phyloP scores from a whole-genome alignment of 2,888 invertebrate genomes.

The Lasiommata megera region DNA sequence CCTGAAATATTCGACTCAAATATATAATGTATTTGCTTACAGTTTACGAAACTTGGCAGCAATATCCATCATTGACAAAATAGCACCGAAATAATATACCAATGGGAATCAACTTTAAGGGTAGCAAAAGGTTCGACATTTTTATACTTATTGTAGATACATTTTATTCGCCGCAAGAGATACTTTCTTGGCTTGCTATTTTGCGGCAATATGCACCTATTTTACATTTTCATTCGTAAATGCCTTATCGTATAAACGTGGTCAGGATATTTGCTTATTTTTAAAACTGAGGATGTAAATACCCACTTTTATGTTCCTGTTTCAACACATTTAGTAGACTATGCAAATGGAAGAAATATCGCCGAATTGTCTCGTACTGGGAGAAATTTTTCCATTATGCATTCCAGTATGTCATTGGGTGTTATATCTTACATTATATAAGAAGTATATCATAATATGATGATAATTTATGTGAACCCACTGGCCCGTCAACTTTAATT shows the following conservation, averaged over 20 bases:
- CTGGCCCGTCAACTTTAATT: too few relatives aligned
- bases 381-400: not conserved
- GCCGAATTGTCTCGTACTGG: not conserved
- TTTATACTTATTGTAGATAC: not conserved
- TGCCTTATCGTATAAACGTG: not conserved
- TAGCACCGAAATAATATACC: conserved; percentile 1
- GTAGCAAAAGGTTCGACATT: not conserved
- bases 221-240: not conserved
- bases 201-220: not conserved
- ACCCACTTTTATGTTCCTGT: conserved; percentile 1
- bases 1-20: not conserved
- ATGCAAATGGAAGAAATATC: not conserved
- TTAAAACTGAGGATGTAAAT: too few relatives aligned
- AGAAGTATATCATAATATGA: too few relatives aligned
- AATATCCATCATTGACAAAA: conserved; percentile 15
- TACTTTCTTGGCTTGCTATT: not conserved
- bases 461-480: too few relatives aligned
- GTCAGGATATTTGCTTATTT: not conserved
- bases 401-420: too few relatives aligned
- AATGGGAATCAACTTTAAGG: conserved; percentile 7
- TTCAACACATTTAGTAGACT: not conserved
- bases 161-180: conserved; percentile 1
- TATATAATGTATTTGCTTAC: not conserved
- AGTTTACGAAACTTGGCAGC: not conserved
- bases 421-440: too few relatives aligned